A percentile compares a stretch with the other conserved stretches of the same genome.
Conservation (phyloP, 2,888 invertebrate genomes). For the Aphidius colemani region DNA sequence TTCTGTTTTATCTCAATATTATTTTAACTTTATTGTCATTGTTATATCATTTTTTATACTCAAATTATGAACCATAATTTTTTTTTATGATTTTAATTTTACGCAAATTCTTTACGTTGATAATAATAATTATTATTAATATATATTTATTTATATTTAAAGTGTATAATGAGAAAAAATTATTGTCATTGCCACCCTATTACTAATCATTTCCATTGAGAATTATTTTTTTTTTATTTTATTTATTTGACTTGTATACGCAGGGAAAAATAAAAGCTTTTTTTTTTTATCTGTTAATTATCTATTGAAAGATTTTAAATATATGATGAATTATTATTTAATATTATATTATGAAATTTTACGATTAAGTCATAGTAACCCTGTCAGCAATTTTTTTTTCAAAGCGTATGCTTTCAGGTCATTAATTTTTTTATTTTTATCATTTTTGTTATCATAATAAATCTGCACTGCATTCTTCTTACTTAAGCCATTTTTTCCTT, state of each 20-base stretch:
- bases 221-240: background rate
- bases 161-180: constrained; percentile 15
- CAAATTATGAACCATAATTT: background rate
- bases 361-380: background rate
- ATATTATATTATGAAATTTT: background rate
- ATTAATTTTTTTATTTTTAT: constrained; percentile 6
- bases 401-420: constrained; percentile 7
- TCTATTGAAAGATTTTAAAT: background rate
- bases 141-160: constrained; percentile 9
- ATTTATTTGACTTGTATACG: background rate
- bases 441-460: background rate
- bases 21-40: background rate
- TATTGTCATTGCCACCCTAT: constrained; percentile 13
- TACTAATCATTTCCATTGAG: background rate
- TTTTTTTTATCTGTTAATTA: background rate
- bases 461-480: background rate
- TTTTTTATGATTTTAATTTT: background rate
- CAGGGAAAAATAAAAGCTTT: background rate
- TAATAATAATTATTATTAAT: constrained; percentile 13
- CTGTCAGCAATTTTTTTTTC: constrained; percentile 10
- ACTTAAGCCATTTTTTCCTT: background rate
- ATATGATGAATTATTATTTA: background rate
- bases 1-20: background rate
- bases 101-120: constrained; percentile 6
- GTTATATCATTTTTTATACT: background rate